Conservation (phyloP, 2,113 vertebrate genomes). For the Chloropsis hardwickii region DNA sequence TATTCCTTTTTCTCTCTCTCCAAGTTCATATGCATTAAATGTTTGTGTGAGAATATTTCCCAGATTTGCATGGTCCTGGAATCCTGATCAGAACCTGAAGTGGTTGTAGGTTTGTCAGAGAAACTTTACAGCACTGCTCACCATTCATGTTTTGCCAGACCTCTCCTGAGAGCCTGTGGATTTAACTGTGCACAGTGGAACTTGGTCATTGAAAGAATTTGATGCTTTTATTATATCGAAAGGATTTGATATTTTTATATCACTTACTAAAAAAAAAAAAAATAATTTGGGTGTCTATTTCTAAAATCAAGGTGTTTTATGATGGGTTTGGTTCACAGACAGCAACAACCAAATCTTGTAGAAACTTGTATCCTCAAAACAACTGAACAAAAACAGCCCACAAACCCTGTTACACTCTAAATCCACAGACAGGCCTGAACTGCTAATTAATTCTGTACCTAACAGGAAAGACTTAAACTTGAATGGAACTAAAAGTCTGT, state of each 20-base stretch:
- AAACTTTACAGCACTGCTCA: conserved; percentile 77
- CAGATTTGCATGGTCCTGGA: conserved; percentile 7
- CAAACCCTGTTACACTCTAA: conserved; percentile 72
- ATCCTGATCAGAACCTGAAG: conserved; percentile 28
- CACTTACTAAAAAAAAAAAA: neutral
- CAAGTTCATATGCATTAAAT: conserved; percentile 34
- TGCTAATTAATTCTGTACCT: conserved; percentile 67
- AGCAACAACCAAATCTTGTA: neutral
- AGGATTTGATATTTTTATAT: neutral
- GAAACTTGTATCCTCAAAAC: neutral
- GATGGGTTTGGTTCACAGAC: neutral
- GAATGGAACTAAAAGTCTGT: conserved; percentile 84
- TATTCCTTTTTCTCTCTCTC: neutral
- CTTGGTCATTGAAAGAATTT: neutral
- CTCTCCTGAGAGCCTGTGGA: conserved; percentile 75
- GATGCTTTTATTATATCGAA: neutral
- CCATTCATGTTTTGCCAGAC: conserved; percentile 75
- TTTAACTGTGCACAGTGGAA: conserved; percentile 75
- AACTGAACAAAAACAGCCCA: neutral
- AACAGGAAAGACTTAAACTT: conserved; percentile 60
- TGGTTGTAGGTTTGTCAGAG: conserved; percentile 43
- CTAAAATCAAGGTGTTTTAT: conserved; percentile 24
- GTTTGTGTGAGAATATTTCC: conserved; percentile 38
- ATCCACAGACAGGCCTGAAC: conserved; percentile 74
- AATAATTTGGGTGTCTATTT: neutral